Evolutionary conservation across 2,797 vertebrate genomes (phyloP), one percentile per base, ranked within the genome.

Genomic region (Chloroceryle inda): DNA sequence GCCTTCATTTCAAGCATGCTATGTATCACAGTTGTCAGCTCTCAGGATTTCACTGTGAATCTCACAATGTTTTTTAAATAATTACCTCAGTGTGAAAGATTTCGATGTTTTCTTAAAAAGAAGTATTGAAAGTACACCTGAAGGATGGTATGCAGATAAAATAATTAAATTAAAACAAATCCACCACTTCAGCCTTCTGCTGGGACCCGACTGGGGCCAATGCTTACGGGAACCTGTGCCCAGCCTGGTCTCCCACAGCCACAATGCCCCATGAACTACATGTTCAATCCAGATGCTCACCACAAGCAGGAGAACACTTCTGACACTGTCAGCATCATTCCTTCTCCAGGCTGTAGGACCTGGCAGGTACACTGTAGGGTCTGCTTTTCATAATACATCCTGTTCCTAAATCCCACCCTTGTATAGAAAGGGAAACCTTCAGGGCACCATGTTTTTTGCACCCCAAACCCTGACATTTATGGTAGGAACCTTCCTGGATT

Each of bases 341-440:
- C 27, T 91, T 55, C 35, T 44, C 40, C 0, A 1, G 45, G 33
- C 4, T 6, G 16, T 5, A 58, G 31, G n/a, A 53, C 9, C 50
- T 73, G 42, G 3, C n/a, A 69, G n/a, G 3, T 55, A 63, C 47
- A 31, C 3, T 6, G 20, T 6, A 69, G 31, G 23, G 13, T 58
- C 27, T 77, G 35, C 31, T 44, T 20, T 27, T 12, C 0, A 0
- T 19, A 9, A 21, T 26, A 6, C 19, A 24, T 6, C n/a, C 42
- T 59, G 27, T 13, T 87, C 42, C 45, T 56, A 78, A 67, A 86
- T 35, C 33, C 7, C 58, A 67, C n/a, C 31, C 20, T 13, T 63
- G 10, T 22, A 49, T 61, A 69, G 40, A 64, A 87, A 64, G 5
- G 8, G 27, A 64, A 85, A 45, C 7, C 16, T 75, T 49, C 37